phyloP scores from a whole-genome alignment of 2,797 vertebrate species.

The Lycodopsis pacificus region DNA sequence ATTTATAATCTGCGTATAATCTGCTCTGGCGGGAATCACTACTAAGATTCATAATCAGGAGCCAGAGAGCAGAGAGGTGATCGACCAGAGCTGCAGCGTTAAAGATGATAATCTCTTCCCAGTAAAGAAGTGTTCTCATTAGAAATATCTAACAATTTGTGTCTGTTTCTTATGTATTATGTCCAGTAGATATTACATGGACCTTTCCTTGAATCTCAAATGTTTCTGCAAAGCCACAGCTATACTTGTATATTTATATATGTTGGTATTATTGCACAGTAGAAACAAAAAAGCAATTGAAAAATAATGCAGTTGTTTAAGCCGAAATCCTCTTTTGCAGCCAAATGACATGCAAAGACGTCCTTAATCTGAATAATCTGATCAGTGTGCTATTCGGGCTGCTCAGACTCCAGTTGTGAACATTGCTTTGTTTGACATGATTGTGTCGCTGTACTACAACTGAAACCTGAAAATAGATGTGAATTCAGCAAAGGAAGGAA shows the following conservation, averaged over 20 bases:
- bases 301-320: constrained; percentile 8
- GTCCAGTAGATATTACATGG: background rate
- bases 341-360: constrained; percentile 50
- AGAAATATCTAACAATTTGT: background rate
- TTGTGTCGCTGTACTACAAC: background rate
- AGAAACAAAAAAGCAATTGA: background rate
- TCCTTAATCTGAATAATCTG: constrained; percentile 66
- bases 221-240: background rate
- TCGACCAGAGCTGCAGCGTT: constrained; percentile 33
- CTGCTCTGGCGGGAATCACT: constrained; percentile 20
- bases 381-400: constrained; percentile 26
- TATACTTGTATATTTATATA: background rate
- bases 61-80: constrained; percentile 14
- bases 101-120: constrained; percentile 21
- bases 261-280: background rate
- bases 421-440: constrained; percentile 25
- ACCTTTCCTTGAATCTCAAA: background rate
- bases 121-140: constrained; percentile 1
- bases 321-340: constrained; percentile 32
- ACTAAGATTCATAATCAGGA: constrained; percentile 37
- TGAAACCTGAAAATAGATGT: background rate
- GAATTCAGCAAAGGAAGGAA: background rate
- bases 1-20: too few relatives aligned
- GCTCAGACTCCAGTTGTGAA: constrained; percentile 32
- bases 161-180: background rate